Base-by-base conservation (phyloP, 2,888 invertebrate species). In the Caenorhabditis wallacei region DNA sequence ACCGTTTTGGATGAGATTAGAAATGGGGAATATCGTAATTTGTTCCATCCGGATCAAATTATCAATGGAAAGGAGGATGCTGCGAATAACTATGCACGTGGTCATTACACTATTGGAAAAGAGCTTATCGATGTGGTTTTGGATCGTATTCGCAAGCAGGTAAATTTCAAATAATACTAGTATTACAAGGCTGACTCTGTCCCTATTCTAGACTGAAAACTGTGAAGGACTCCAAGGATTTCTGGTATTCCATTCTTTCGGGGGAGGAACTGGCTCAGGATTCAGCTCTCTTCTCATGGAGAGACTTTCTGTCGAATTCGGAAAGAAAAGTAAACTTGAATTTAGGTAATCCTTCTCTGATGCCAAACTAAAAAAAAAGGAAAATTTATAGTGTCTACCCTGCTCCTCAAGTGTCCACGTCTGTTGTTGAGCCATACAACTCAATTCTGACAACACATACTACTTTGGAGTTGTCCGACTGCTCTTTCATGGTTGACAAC, bases 71-170 rank as follows among this genome's bases (percentile, higher is more conserved):
- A 97, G 93, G 97, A 97, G 94, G 97, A 97, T 53, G 97, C 97
- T 51, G 97, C 97, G 89, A 97, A 98, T 94, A 97, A 97, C 94
- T 97, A 97, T 89, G 97, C 97, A 80, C 95, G 97, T 91, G 97
- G 97, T 80, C 97, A 97, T 94, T 98, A 97, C 94, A 97, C 97
- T 87, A 96, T 97, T 92, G 97, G 90, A 46, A 90, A 89, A 51
- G 92, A 87, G 91, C 92, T 95, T 85, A 94, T 96, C 61, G 94
- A 94, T 59, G 94, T 84, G 8, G 86, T 86, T 20, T 54, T 96
- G 86, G 95, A 96, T 91, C 89, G 95, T 51, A 93, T 95, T 80
- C 95, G 96, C 88, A 95, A 87, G 35, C 88, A 85, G 75, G 76
- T 76, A 35, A 10, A 7, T 35, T 35, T 35, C 10, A n/a, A n/a